Evolutionary conservation across 2,888 invertebrate species (phyloP).

Genomic region (Oscheius sp.): DNA sequence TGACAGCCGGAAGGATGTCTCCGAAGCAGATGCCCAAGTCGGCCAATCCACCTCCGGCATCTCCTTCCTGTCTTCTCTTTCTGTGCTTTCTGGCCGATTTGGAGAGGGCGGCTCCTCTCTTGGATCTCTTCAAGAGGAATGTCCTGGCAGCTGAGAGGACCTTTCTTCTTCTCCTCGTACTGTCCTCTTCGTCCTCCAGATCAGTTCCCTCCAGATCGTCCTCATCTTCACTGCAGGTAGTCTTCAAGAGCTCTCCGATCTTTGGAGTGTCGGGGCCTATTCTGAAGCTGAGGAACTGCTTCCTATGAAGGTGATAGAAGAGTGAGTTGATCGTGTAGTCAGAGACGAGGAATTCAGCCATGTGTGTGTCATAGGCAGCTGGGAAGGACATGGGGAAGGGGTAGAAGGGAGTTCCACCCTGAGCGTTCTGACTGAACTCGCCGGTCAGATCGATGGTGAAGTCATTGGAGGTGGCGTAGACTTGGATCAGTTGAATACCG

Average conservation of each 20-base stretch:
- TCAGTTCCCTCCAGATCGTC: conserved; percentile 58
- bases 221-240: conserved; percentile 70
- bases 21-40: conserved; percentile 71
- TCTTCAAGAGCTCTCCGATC: conserved; percentile 70
- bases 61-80: conserved; percentile 41
- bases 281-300: conserved; percentile 68
- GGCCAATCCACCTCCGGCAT: conserved; percentile 46
- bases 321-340: conserved; percentile 70
- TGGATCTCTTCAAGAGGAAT: neutral
- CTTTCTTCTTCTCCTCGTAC: conserved; percentile 31
- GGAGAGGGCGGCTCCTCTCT: neutral
- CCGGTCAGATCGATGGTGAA: conserved; percentile 68
- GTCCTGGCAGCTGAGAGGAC: conserved; percentile 19
- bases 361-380: conserved; percentile 57
- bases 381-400: conserved; percentile 70
- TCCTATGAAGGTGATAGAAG: conserved; percentile 68
- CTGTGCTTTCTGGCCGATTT: conserved; percentile 30
- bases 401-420: conserved; percentile 68
- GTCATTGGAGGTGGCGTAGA: conserved; percentile 68
- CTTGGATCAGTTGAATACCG: conserved; percentile 63
- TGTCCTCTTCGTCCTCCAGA: conserved; percentile 56
- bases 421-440: conserved; percentile 65
- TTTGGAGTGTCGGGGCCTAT: conserved; percentile 72
- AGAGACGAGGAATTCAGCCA: conserved; percentile 67
- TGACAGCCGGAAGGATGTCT: conserved; percentile 70